Evolutionary conservation across 2,113 vertebrate genomes (phyloP), one percentile per base, ranked within the genome.

Genomic region (Microtus ochrogaster): DNA sequence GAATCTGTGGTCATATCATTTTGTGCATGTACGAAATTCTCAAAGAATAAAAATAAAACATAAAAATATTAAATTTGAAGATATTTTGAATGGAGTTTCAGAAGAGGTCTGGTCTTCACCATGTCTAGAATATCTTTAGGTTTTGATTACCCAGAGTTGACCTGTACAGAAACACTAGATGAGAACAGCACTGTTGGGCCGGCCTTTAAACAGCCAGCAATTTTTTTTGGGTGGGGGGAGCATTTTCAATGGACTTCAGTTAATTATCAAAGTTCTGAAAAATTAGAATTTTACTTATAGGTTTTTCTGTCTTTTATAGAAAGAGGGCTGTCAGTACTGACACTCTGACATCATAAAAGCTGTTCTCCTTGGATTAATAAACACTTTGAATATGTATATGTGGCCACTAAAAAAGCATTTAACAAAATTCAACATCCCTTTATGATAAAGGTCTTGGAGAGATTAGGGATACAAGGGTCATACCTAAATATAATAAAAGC

Each of bases 251-350:
- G 19, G 5, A 3, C 78, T 58, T 82, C 44, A 7, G 7, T 85
- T 87, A 72, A 87, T 49, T 92, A 13, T 4, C 24, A 89, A 26
- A 92, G 7, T 89, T 91, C 47, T 93, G 70, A 93, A 93, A 82
- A 36, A 3, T 66, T 28, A 1, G 11, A 70, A 5, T 49, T 89
- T 94, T 91, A 1, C 9, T 55, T 74, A 5, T 44, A 85, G 26
- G 1, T 21, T 85, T 84, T 44, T 84, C 36, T 5, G 89, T 13
- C 52, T 74, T 73, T 91, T 78, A 21, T 41, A 47, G 30, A 3
- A 5, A 70, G 2, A 17, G 30, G 33, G 70, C 33, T 26, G 14
- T 78, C 90, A 33, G 30, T 96, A 68, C 73, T 28, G 8, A 73
- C 47, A 66, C 1, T 87, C 47, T 92, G 70, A 28, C 3, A 68